These are phyloP conservation scores for Drosophila affinis DNA, from an alignment of 2,888 invertebrate species.

Conservation along the genomic window DNA sequence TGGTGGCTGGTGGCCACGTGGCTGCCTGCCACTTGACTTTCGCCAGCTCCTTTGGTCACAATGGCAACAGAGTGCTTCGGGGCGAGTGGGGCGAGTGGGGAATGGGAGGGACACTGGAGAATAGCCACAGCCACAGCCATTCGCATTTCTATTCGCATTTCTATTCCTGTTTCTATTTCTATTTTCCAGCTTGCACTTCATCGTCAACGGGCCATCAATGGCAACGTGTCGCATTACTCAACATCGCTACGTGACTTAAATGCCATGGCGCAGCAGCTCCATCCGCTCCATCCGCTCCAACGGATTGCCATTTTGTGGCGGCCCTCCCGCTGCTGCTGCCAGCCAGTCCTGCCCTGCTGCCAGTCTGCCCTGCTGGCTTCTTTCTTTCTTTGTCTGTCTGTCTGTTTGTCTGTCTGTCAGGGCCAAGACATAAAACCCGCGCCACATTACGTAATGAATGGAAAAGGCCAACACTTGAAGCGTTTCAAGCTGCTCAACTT, in stretches of 20 bases:
- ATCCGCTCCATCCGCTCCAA: neutral
- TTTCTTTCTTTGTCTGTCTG: slow-evolving; percentile 13
- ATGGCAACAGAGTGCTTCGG: slow-evolving; percentile 39
- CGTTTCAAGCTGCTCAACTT: slow-evolving; percentile 47
- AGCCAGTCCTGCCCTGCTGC: neutral
- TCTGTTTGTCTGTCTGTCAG: slow-evolving; percentile 12
- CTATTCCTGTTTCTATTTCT: slow-evolving; percentile 62
- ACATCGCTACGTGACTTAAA: slow-evolving; percentile 78
- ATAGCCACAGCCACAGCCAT: neutral
- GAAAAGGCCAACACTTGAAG: slow-evolving; percentile 37
- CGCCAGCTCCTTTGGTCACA: slow-evolving; percentile 49
- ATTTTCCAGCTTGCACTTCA: slow-evolving; percentile 70
- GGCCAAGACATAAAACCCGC: slow-evolving; percentile 59
- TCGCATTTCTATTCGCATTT: neutral
- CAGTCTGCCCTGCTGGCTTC: neutral
- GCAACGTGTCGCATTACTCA: slow-evolving; percentile 80
- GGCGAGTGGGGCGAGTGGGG: neutral
- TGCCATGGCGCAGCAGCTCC: slow-evolving; percentile 53
- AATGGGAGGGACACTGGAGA: neutral
- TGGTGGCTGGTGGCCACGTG: slow-evolving; percentile 42
- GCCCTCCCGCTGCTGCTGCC: neutral
- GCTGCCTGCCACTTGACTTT: slow-evolving; percentile 69
- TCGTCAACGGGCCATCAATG: slow-evolving; percentile 78
- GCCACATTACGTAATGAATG: slow-evolving; percentile 72
- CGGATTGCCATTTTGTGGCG: slow-evolving; percentile 59